Evolutionary conservation across 2,888 invertebrate genomes (phyloP), one percentile per base, ranked within the genome.

Genomic region (Drosophila stalkeri): DNA sequence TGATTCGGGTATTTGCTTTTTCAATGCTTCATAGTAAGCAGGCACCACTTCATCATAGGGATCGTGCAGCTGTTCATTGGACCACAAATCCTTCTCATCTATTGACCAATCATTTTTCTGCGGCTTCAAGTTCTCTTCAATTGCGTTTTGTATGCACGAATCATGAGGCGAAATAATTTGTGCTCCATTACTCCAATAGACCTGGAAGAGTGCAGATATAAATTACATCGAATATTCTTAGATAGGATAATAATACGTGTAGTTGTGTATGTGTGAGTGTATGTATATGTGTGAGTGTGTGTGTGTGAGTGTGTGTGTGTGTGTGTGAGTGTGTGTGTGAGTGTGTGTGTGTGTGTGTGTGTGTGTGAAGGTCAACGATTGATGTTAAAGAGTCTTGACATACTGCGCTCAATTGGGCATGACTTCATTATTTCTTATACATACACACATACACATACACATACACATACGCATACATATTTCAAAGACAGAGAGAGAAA

Each of bases 91-190:
- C 0, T 93, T 92, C 2, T 95, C 94, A 79, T 97, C 94, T 11
- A 60, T 9, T 2, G 39, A 44, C 98, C 99, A 99, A 1, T 98
- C 97, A 0, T 95, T 94, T 1, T 94, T 41, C 80, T 95, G 94
- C 0, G 99, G 99, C 93, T 95, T 94, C 63, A 98, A 94, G 92
- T 97, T 96, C 31, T 95, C 94, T 63, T 95, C 90, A 80, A 99
- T 99, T 56, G 94, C 94, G 1, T 95, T 94, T 81, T 99, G 95
- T 72, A 99, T 98, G 49, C 95, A 95, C 86, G 96, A 95, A 92
- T 99, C 99, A 78, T 97, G 97, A 0, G 99, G 99, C 0, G 97
- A 93, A 71, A 98, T 96, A 74, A 99, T 99, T 95, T 99, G 99
- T 9, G 98, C 96, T 0, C 99, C 98, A 93, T 99, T 99, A 11